Conservation (phyloP, 1,140 invertebrate species). For the Pseudomyrmex pallidus region DNA sequence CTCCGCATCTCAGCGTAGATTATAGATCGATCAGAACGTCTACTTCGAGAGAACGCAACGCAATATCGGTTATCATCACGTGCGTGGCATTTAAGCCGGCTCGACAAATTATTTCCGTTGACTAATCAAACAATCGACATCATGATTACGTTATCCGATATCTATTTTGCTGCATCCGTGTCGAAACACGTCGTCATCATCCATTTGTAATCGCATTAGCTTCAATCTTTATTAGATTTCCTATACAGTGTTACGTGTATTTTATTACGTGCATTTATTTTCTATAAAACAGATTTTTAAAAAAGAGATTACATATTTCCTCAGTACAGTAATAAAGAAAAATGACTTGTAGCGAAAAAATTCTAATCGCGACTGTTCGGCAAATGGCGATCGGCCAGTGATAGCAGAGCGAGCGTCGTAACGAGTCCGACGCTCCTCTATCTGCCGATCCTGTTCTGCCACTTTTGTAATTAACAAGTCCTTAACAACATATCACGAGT, state of each 20-base stretch:
- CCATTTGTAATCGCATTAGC: too few species aligned
- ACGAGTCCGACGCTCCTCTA: constrained; percentile 42
- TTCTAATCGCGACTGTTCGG: constrained; percentile 2
- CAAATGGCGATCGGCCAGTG: neutral
- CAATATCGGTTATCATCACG: constrained; percentile 46
- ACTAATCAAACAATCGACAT: constrained; percentile 40
- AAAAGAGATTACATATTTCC: too few species aligned
- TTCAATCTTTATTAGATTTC: too few species aligned
- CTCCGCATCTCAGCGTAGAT: neutral
- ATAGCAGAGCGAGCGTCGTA: constrained; percentile 7
- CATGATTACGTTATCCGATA: constrained; percentile 23
- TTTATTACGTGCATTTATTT: too few species aligned
- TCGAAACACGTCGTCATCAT: neutral
- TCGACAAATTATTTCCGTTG: constrained; percentile 40
- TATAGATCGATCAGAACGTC: constrained; percentile 41
- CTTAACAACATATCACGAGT: constrained; percentile 68
- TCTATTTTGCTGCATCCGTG: neutral
- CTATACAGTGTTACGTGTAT: too few species aligned
- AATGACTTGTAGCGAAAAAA: constrained; percentile 1
- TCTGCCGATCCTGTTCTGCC: constrained; percentile 67
- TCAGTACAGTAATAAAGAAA: too few species aligned
- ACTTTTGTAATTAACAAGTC: constrained; percentile 74
- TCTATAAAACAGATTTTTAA: too few species aligned
- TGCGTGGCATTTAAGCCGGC: constrained; percentile 48
- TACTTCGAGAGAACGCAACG: constrained; percentile 9